Evolutionary conservation across 2,888 invertebrate genomes (phyloP), one percentile per base, ranked within the genome.

Genomic region (Thecophora atra): DNA sequence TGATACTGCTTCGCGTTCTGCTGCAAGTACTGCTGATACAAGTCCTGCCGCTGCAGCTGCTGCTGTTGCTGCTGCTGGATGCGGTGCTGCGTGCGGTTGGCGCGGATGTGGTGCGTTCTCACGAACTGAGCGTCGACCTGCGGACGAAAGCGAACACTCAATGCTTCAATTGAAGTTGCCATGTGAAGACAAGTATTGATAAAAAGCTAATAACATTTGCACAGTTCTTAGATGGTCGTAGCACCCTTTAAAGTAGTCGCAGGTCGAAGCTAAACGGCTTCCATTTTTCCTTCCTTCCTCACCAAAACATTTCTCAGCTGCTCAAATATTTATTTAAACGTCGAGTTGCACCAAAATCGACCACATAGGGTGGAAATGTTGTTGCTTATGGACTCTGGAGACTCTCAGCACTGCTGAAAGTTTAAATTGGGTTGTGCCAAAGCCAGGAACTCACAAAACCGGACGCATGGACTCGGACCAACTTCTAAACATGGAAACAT

Each of bases 81-180:
- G 74, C 85, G 84, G 47, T 85, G 84, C 79, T 82, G 82, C 73
- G 79, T 84, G 74, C 86, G 86, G 42, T 81, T 81, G 64, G 80
- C 82, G 80, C 58, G 85, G 26, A 81, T 82, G 67, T 87, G 87
- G 78, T 86, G 86, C 44, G 85, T 83, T 74, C 85, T 85, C 58
- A 86, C 82, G 75, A 80, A 81, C 77, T 85, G 86, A 72, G 86
- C 86, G 76, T 87, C 87, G 76, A 87, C 86, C 87, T 87, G 81
- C 75, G 2, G 77, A 76, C 47, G 13, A 28, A 6, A 28, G 47
- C 17, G 5, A 47, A 11, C 11, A 37, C 7, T 37, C 37, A 37
- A 37, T 8, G 37, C 11, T 11, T 37, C 37, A 37, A 6, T 37
- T 37, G 11, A 37, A 37, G 7, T 37, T 37, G 6, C 11, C 6